Evolutionary conservation across 2,888 invertebrate genomes (phyloP), one percentile per base, ranked within the genome.

Genomic region (Thereva nobilitata): DNA sequence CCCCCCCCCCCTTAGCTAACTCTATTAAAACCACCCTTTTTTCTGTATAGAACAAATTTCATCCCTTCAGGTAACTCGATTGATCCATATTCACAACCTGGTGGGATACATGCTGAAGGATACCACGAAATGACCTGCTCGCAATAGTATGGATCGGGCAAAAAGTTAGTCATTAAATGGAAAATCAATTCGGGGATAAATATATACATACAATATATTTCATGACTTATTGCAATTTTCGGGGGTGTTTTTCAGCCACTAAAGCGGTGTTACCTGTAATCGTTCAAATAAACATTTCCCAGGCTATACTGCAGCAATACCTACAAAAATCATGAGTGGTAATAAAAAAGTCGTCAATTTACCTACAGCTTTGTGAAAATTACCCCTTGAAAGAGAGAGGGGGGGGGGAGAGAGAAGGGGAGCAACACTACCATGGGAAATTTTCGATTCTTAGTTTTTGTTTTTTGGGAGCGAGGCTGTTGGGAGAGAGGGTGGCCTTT

Each of bases 171-270:
- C 12, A 35, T 38, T 61, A 61, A 61, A 50, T 61, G 50, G 50
- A 61, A 61, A 61, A 61, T 50, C 61, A 61, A 61, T 61, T 50
- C 50, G 23, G 2, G 23, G 23, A 23, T 23, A 23, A 23, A 23
- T 23, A 23, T 23, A 23, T 23, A 23, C 23, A 23, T 23, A 23
- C 23, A 23, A 23, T 23, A 50, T 50, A 50, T 61, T 61, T 61
- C 50, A 61, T 61, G 50, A 50, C 61, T 61, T 49, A 61, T 61
- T 61, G 61, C 61, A 61, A 61, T 61, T 61, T 61, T 38, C n/a
- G 40, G 56, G 5, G 8, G 45, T 23, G 41, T 44, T 5, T 3
- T 9, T 8, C 4, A n/a, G 23, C 23, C 23, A 23, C 23, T 23
- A 23, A 23, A 23, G 23, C 23, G 7, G 40, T 41, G 41, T 61